Evolutionary conservation across 2,888 invertebrate species (phyloP).

Genomic region (Carterocephalus palaemon): DNA sequence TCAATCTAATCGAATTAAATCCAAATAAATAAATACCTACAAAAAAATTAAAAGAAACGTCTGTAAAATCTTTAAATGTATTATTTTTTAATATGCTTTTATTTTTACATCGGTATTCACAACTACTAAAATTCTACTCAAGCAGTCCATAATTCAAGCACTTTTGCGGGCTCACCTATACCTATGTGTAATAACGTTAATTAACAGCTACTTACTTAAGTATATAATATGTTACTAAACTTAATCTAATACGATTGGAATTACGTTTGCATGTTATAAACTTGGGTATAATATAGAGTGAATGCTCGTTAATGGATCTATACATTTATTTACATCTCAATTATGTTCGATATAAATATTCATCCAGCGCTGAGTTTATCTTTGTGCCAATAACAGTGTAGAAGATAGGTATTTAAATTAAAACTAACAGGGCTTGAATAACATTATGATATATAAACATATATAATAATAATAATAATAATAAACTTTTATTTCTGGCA

Average conservation of each 20-base stretch:
- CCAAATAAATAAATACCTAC: too few relatives aligned
- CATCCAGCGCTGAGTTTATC: slow-evolving; percentile 52
- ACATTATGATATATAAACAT: slow-evolving; percentile 25
- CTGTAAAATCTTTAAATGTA: too few relatives aligned
- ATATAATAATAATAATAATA: too few relatives aligned
- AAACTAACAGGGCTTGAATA: slow-evolving; percentile 37
- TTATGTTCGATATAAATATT: slow-evolving; percentile 60
- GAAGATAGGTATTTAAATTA: slow-evolving; percentile 44
- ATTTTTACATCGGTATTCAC: background rate
- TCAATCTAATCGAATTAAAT: too few relatives aligned
- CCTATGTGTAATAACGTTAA: too few relatives aligned
- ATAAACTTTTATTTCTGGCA: too few relatives aligned
- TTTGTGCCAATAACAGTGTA: slow-evolving; percentile 51
- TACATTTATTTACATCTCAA: slow-evolving; percentile 66
- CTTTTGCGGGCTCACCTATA: too few relatives aligned
- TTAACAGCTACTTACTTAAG: slow-evolving; percentile 27
- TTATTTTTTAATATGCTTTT: background rate
- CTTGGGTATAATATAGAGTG: slow-evolving; percentile 41
- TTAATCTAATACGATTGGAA: slow-evolving; percentile 35
- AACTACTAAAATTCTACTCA: background rate
- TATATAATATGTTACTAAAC: too few relatives aligned
- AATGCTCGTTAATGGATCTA: slow-evolving; percentile 53
- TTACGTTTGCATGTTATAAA: slow-evolving; percentile 36
- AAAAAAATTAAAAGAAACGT: too few relatives aligned
- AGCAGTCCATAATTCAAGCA: too few relatives aligned